phyloP scores from a whole-genome alignment of 2,797 vertebrate species.

The Clarias pachynema region DNA sequence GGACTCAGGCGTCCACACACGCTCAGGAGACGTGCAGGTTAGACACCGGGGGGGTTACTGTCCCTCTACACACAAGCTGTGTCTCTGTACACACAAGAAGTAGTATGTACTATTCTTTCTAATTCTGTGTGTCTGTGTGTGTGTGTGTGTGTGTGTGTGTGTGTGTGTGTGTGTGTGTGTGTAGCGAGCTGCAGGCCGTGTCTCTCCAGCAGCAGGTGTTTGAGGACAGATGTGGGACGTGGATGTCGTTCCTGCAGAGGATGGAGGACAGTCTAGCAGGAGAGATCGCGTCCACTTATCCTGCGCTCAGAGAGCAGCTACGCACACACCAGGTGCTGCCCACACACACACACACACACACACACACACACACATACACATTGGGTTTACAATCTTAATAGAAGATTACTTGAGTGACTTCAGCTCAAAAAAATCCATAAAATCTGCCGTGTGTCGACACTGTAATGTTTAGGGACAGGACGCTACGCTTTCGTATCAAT shows the following conservation, averaged over 20 bases:
- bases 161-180: constrained; percentile 29
- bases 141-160: constrained; percentile 3
- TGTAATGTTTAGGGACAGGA: too few species aligned
- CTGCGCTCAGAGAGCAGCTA: constrained; percentile 82
- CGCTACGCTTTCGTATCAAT: too few species aligned
- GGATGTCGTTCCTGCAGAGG: constrained; percentile 84
- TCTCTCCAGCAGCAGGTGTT: constrained; percentile 78
- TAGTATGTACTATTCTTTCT: not conserved
- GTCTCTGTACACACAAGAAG: too few species aligned
- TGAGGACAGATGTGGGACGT: constrained; percentile 83
- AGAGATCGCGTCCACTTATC: constrained; percentile 72
- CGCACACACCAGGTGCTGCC: constrained; percentile 81
- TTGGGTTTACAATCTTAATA: not conserved
- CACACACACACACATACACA: constrained; percentile 21
- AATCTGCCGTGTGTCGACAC: too few species aligned
- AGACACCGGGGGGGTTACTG: constrained; percentile 16
- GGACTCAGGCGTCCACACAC: constrained; percentile 74
- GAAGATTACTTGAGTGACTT: not conserved
- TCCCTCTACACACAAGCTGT: not conserved
- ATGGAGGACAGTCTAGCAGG: constrained; percentile 78
- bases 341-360: constrained; percentile 61
- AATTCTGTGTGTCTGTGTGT: too few species aligned
- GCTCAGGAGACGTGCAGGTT: constrained; percentile 86
- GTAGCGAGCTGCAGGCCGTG: constrained; percentile 72
- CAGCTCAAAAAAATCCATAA: too few species aligned